Conservation (phyloP, 2,888 invertebrate genomes). For the Amphipyra berbera region DNA sequence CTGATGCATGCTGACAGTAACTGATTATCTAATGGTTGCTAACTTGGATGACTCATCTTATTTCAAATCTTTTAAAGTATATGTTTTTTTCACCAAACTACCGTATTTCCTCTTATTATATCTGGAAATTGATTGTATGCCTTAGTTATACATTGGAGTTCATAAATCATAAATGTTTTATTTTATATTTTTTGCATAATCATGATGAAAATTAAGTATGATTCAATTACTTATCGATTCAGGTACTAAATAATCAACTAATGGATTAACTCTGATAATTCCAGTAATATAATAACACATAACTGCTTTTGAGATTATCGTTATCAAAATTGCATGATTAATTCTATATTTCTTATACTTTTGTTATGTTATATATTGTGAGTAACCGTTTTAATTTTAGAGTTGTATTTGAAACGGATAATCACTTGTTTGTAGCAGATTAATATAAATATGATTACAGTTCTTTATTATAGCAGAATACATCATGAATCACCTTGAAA, state of each 20-base stretch:
- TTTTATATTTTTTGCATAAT: neutral
- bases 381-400: neutral
- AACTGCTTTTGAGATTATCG: slow-evolving; percentile 3
- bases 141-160: too few species aligned
- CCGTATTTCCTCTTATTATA: too few species aligned
- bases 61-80: too few species aligned
- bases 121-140: too few species aligned
- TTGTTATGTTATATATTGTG: slow-evolving; percentile 14
- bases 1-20: too few species aligned
- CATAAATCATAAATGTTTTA: too few species aligned
- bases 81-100: too few species aligned
- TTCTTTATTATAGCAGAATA: neutral
- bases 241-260: slow-evolving; percentile 12
- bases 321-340: slow-evolving; percentile 2
- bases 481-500: neutral
- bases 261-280: slow-evolving; percentile 12
- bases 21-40: too few species aligned
- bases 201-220: slow-evolving; percentile 4
- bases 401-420: neutral
- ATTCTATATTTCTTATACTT: slow-evolving; percentile 1
- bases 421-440: neutral
- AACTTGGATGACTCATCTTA: too few species aligned
- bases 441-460: neutral
- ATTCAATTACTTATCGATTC: slow-evolving; percentile 9
- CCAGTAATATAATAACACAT: slow-evolving; percentile 1